These are phyloP conservation scores for Tipula lateralis DNA, from an alignment of 2,888 invertebrate species.

Conservation along the genomic window DNA sequence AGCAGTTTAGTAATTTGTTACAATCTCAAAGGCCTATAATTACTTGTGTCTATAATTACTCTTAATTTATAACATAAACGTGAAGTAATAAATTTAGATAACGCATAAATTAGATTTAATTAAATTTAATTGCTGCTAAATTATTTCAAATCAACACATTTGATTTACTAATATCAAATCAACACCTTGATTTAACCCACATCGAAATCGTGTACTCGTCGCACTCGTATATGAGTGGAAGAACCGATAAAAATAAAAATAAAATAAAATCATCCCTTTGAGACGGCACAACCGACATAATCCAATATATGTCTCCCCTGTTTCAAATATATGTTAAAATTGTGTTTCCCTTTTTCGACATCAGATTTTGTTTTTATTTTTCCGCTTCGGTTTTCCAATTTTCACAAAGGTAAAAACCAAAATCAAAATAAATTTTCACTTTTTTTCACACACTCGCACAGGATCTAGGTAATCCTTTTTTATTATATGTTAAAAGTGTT, in stretches of 20 bases:
- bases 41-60: too few relatives aligned
- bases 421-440: neutral
- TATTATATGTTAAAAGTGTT: constrained; percentile 19
- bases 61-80: too few relatives aligned
- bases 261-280: neutral
- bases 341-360: neutral
- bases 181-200: neutral
- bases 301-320: constrained; percentile 1
- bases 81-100: neutral
- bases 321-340: constrained; percentile 2
- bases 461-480: constrained; percentile 4
- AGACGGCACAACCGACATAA: neutral
- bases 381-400: neutral
- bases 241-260: neutral
- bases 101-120: neutral
- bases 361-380: too few relatives aligned
- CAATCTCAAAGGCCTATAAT: too few relatives aligned
- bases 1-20: too few relatives aligned
- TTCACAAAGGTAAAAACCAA: neutral
- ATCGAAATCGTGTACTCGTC: too few relatives aligned
- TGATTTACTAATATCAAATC: neutral
- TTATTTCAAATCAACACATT: neutral
- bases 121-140: neutral
- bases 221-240: neutral
- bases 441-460: neutral